Evolutionary conservation across 2,113 vertebrate species (phyloP).

Genomic region (Antechinus flavipes): DNA sequence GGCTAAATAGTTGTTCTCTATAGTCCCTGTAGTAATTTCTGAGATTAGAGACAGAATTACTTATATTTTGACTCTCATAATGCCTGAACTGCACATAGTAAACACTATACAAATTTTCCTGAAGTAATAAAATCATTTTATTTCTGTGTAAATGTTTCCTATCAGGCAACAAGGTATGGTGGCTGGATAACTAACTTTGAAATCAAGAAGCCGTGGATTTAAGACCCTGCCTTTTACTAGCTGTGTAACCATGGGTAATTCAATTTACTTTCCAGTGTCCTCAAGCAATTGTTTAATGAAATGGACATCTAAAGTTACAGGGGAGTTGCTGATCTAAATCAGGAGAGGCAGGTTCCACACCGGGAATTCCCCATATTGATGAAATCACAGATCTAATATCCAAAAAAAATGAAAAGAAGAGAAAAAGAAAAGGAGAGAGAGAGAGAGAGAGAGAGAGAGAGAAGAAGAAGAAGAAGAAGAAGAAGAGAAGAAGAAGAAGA

Average conservation of each 20-base stretch:
- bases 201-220: neutral
- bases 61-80: no score
- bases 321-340: neutral
- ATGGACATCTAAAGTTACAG: neutral
- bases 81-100: no score
- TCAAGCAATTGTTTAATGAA: neutral
- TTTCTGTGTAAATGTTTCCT: no score
- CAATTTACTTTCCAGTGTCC: neutral
- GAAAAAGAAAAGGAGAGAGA: no score
- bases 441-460: no score
- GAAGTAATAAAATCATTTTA: no score
- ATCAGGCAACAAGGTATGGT: neutral
- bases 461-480: no score
- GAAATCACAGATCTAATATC: neutral
- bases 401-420: neutral
- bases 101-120: no score
- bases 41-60: no score
- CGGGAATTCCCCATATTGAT: neutral
- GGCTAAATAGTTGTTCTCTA: no score
- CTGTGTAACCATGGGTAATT: neutral
- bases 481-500: accelerated
- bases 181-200: neutral
- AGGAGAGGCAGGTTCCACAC: neutral
- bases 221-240: neutral
- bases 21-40: no score